Evolutionary conservation across 2,113 vertebrate genomes (phyloP).

Genomic region (Chloropsis hardwickii): DNA sequence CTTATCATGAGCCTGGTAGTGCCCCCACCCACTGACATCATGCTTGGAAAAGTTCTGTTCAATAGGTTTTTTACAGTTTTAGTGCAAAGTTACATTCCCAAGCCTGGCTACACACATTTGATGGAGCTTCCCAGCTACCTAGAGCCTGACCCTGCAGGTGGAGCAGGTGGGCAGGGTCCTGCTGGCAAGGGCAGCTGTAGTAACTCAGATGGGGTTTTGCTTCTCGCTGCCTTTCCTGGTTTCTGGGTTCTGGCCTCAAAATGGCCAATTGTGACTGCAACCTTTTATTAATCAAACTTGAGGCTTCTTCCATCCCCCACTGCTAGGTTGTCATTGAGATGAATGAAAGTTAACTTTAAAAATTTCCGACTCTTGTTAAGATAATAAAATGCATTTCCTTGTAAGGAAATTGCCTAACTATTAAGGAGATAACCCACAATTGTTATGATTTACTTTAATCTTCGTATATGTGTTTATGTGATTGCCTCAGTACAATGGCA

Average conservation of each 20-base stretch:
- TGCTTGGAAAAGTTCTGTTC: neutral
- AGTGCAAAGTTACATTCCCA: neutral
- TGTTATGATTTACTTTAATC: neutral
- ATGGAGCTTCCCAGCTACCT: neutral
- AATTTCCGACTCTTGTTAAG: neutral
- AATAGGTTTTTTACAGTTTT: neutral
- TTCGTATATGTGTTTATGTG: neutral
- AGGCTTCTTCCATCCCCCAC: neutral
- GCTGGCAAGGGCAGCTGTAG: neutral
- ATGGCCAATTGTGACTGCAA: neutral
- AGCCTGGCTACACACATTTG: neutral
- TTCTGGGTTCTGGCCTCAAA: neutral
- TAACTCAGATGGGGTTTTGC: neutral
- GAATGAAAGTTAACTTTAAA: neutral
- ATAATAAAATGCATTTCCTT: neutral
- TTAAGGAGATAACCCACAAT: neutral
- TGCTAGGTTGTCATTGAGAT: neutral
- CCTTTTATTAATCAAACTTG: neutral
- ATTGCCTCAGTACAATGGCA: neutral
- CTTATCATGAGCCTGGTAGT: neutral
- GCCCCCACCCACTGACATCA: constrained; percentile 49
- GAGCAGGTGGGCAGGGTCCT: neutral
- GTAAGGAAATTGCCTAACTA: neutral
- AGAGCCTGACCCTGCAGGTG: neutral
- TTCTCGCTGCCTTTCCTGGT: neutral